Evolutionary conservation across 2,113 vertebrate species (phyloP).

Genomic region (Chrysochloris asiatica): DNA sequence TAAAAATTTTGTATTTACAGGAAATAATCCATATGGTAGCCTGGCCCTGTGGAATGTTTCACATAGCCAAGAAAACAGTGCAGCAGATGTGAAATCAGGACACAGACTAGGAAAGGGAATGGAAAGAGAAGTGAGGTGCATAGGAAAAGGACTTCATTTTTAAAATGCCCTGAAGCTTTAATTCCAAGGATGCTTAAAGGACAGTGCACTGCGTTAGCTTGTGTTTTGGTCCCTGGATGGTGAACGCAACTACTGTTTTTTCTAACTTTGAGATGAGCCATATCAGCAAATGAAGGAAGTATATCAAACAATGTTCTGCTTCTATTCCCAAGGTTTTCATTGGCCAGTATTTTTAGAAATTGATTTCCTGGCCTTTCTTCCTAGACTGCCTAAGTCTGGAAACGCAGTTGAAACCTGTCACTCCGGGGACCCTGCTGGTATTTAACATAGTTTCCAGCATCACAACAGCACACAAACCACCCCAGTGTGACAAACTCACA

Average conservation of each 20-base stretch:
- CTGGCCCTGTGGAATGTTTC: background rate
- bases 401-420: too few relatives aligned
- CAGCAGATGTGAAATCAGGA: background rate
- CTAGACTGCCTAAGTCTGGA: too few relatives aligned
- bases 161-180: background rate
- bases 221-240: background rate
- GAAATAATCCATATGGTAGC: background rate
- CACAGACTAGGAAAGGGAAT: background rate
- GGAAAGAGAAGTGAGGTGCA: background rate
- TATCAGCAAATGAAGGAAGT: too few relatives aligned
- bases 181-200: background rate
- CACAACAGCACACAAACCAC: too few relatives aligned
- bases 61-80: conserved; percentile 1
- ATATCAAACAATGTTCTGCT: too few relatives aligned
- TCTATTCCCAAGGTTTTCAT: too few relatives aligned
- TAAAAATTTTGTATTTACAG: background rate
- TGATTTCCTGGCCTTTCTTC: too few relatives aligned
- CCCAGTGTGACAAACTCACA: too few relatives aligned
- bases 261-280: too few relatives aligned
- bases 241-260: background rate
- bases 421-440: too few relatives aligned
- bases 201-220: background rate
- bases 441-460: too few relatives aligned
- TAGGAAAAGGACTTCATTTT: background rate
- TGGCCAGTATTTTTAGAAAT: too few relatives aligned